phyloP scores from a whole-genome alignment of 2,888 invertebrate species.

The Apoda limacodes region DNA sequence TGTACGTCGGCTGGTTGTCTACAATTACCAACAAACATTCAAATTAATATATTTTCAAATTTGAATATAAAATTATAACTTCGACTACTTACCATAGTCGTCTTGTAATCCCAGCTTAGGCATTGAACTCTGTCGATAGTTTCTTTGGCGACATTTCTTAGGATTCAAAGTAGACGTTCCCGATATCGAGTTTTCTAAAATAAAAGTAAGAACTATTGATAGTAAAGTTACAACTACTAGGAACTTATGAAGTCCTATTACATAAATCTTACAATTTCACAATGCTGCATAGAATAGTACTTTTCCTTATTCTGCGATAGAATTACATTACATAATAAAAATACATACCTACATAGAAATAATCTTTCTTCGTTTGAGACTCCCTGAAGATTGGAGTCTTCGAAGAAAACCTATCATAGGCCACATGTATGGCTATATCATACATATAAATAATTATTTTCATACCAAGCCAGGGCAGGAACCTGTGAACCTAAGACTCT shows the following conservation, averaged over 20 bases:
- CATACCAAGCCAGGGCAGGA: too few relatives aligned
- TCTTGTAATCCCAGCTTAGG: conserved; percentile 61
- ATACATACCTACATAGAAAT: too few relatives aligned
- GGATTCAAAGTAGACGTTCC: conserved; percentile 58
- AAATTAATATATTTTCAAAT: not conserved
- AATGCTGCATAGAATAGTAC: not conserved
- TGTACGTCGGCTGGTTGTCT: conserved; percentile 54
- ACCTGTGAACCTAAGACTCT: too few relatives aligned
- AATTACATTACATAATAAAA: conserved; percentile 1
- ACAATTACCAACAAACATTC: not conserved
- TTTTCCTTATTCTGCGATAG: not conserved
- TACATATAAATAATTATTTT: too few relatives aligned
- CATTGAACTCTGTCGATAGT: conserved; percentile 63
- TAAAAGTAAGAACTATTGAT: conserved; percentile 22
- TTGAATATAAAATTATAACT: not conserved
- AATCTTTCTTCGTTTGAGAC: too few relatives aligned
- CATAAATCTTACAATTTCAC: not conserved
- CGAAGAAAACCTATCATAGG: too few relatives aligned
- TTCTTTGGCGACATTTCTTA: conserved; percentile 56
- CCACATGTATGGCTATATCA: too few relatives aligned
- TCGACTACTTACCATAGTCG: conserved; percentile 46
- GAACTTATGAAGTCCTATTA: too few relatives aligned
- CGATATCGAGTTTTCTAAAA: conserved; percentile 62
- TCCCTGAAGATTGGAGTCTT: too few relatives aligned
- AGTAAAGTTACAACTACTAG: too few relatives aligned